Evolutionary conservation across 2,888 invertebrate genomes (phyloP).

Genomic region (Elmis aenea): DNA sequence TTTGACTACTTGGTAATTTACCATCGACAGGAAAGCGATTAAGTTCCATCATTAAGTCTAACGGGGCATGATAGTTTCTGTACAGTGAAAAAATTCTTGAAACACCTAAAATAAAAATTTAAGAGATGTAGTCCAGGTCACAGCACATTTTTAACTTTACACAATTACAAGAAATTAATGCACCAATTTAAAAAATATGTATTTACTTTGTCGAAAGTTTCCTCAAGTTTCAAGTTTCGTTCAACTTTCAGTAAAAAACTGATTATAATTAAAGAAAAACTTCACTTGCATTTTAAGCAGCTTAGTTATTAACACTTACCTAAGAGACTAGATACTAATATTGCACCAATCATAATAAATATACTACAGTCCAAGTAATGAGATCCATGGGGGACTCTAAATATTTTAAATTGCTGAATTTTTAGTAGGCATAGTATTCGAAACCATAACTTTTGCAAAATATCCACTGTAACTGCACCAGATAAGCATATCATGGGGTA

Average conservation of each 20-base stretch:
- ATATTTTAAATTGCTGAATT: conserved; percentile 27
- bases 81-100: conserved; percentile 61
- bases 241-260: too few relatives aligned
- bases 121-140: too few relatives aligned
- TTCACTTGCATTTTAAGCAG: too few relatives aligned
- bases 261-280: too few relatives aligned
- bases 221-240: conserved; percentile 1
- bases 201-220: background rate
- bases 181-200: background rate
- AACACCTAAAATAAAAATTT: conserved; percentile 57
- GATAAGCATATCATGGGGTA: conserved; percentile 86
- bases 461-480: conserved; percentile 74
- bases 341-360: conserved; percentile 62
- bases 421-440: conserved; percentile 46
- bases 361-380: conserved; percentile 76
- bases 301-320: too few relatives aligned
- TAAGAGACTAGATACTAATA: conserved; percentile 53
- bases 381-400: conserved; percentile 36
- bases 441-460: conserved; percentile 70
- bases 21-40: conserved; percentile 53
- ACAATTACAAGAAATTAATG: conserved; percentile 1
- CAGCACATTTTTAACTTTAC: background rate
- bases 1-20: conserved; percentile 46
- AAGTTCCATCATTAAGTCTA: conserved; percentile 76
- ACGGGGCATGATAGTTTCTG: conserved; percentile 81